Base-by-base conservation (phyloP, 2,113 vertebrate genomes). In the Chaenocephalus aceratus region DNA sequence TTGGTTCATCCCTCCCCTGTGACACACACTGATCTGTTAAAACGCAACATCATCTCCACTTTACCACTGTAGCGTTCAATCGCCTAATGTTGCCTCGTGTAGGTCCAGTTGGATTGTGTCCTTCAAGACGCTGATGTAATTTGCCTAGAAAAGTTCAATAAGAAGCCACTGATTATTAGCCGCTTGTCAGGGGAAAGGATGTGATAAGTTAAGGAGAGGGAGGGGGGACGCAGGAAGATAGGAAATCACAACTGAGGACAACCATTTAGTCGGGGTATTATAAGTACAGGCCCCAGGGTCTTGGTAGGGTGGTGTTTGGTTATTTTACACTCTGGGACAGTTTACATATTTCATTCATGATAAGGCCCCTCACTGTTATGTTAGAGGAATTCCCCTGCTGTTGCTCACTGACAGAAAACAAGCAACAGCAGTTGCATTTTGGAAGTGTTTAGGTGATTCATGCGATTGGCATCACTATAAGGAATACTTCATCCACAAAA, bases 261-360 rank as follows among this genome's bases (percentile, higher is more conserved):
- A 74, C 53, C 6, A 36, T 87, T 89, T 91, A 83, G 82, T 82
- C 59, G 57, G 87, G 76, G 77, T 86, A 86, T 91, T 91, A 83
- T 59, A 78, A 72, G 57, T 14, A 62, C 61, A 75, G 54, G 60
- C 77, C 72, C 74, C 36, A 23, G 84, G 81, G 69, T 48, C 74
- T 71, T 85, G 34, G 64, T n/a, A 60, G 85, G 76, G 83, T 86
- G 83, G 80, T 79, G 79, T 91, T 85, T 83, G 75, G 83, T 85
- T 46, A 72, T 82, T 89, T 89, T 71, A 82, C 71, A 84, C 73
- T 86, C 71, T 2, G 0, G 77, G 57, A 86, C 81, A 62, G 90
- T 91, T 92, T 86, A 90, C 88, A 92, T 91, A 84, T 84, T 90
- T 90, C 63, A 80, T 88, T 87, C 56, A 75, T 41, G 89, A 93